These are phyloP conservation scores for Agrypnus murinus DNA, from an alignment of 2,888 invertebrate genomes.

Conservation along the genomic window DNA sequence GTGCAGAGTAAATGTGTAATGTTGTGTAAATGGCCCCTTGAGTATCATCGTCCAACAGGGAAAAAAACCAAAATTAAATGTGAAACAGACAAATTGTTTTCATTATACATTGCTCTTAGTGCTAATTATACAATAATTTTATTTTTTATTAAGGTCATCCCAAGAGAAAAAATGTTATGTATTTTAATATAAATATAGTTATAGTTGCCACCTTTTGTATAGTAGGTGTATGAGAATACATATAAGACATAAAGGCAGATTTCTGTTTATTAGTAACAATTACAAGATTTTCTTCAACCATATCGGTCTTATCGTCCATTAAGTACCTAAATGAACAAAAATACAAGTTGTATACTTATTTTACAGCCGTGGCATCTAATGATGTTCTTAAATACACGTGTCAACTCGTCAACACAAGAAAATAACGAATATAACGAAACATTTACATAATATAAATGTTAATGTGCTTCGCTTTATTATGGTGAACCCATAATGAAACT, in stretches of 20 bases:
- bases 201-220: too few species aligned
- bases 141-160: too few species aligned
- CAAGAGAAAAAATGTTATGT: too few species aligned
- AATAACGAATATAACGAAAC: constrained; percentile 36
- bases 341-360: too few species aligned
- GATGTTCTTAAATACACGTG: constrained; percentile 36
- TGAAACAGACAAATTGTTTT: constrained; percentile 1
- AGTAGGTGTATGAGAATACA: too few species aligned
- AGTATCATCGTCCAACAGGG: not conserved
- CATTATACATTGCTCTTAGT: not conserved
- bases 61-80: not conserved
- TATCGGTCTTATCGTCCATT: too few species aligned
- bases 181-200: too few species aligned
- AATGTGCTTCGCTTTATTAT: constrained; percentile 34
- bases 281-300: too few species aligned
- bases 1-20: constrained; percentile 24
- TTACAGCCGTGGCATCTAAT: not conserved
- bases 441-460: constrained; percentile 43
- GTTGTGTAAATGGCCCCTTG: constrained; percentile 27
- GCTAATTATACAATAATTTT: not conserved
- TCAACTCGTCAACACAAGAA: constrained; percentile 35
- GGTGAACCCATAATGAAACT: constrained; percentile 33
- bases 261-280: too few species aligned
- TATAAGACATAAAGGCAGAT: too few species aligned
- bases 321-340: too few species aligned